Evolutionary conservation across 2,113 vertebrate species (phyloP).

Genomic region (Lepisosteus oculatus): DNA sequence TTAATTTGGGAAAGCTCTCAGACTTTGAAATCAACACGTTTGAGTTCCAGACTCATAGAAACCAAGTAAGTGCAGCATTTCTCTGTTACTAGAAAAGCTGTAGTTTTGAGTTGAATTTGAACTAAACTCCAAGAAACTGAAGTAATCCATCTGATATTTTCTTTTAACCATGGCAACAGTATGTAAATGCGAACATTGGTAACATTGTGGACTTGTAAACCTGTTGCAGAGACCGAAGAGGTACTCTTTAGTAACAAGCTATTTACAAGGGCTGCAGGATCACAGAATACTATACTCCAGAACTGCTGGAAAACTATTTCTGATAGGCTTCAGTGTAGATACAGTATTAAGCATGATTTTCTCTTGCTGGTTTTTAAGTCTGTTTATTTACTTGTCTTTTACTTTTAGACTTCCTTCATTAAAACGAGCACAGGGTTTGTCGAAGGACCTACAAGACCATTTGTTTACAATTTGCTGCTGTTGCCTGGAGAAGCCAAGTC

Average conservation of each 20-base stretch:
- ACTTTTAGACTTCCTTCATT: conserved; percentile 69
- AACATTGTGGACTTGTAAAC: too few relatives aligned
- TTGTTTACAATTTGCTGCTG: conserved; percentile 81
- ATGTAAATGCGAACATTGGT: too few relatives aligned
- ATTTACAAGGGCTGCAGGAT: too few relatives aligned
- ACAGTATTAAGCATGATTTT: neutral
- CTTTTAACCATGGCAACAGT: too few relatives aligned
- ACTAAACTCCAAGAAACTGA: too few relatives aligned
- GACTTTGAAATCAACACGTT: conserved; percentile 82
- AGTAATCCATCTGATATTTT: too few relatives aligned
- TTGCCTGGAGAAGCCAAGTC: conserved; percentile 86
- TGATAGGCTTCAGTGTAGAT: too few relatives aligned
- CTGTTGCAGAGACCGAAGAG: too few relatives aligned
- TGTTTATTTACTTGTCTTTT: conserved; percentile 37
- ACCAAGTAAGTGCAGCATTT: conserved; percentile 73
- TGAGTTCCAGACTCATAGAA: conserved; percentile 90
- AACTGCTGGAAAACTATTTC: too few relatives aligned
- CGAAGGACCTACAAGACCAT: conserved; percentile 74
- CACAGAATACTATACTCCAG: too few relatives aligned
- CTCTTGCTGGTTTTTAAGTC: conserved; percentile 16
- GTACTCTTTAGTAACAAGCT: too few relatives aligned
- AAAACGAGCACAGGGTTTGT: conserved; percentile 74
- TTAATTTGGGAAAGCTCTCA: conserved; percentile 79
- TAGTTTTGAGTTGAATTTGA: neutral
- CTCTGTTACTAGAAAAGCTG: neutral